A percentile compares a stretch with the other conserved stretches of the same genome.
These are phyloP conservation scores for Rhinoderma darwinii DNA, from an alignment of 2,113 vertebrate genomes.

Conservation along the genomic window DNA sequence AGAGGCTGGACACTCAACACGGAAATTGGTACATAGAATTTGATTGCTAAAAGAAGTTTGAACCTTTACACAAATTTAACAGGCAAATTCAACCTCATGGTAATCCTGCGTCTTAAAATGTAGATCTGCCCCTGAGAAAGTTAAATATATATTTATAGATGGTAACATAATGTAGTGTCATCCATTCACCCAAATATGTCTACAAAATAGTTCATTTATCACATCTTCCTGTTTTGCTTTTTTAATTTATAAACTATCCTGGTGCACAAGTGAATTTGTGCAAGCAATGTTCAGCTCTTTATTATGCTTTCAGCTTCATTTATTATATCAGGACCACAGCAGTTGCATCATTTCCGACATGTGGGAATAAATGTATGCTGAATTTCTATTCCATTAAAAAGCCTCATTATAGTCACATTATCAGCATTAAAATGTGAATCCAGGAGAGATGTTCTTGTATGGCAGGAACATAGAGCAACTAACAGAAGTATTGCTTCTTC, in stretches of 20 bases:
- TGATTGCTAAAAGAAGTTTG: too few relatives aligned
- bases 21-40: too few relatives aligned
- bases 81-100: too few relatives aligned
- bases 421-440: conserved; percentile 45
- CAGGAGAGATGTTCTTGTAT: conserved; percentile 44
- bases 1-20: too few relatives aligned
- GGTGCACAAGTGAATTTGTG: not conserved
- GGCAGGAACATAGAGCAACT: conserved; percentile 55
- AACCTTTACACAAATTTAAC: too few relatives aligned
- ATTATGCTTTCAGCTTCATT: not conserved
- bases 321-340: conserved; percentile 61
- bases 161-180: not conserved
- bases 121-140: too few relatives aligned
- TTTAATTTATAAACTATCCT: not conserved
- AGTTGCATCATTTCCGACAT: not conserved
- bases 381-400: conserved; percentile 38
- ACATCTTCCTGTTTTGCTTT: too few relatives aligned
- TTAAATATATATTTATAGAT: too few relatives aligned
- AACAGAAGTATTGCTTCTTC: conserved; percentile 74
- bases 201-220: not conserved
- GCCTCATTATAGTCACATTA: conserved; percentile 45
- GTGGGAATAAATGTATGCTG: conserved; percentile 19
- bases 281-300: not conserved
- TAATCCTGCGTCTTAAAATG: too few relatives aligned
- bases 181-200: not conserved